Base-by-base conservation (phyloP, 2,113 vertebrate species). In the Pionites leucogaster region DNA sequence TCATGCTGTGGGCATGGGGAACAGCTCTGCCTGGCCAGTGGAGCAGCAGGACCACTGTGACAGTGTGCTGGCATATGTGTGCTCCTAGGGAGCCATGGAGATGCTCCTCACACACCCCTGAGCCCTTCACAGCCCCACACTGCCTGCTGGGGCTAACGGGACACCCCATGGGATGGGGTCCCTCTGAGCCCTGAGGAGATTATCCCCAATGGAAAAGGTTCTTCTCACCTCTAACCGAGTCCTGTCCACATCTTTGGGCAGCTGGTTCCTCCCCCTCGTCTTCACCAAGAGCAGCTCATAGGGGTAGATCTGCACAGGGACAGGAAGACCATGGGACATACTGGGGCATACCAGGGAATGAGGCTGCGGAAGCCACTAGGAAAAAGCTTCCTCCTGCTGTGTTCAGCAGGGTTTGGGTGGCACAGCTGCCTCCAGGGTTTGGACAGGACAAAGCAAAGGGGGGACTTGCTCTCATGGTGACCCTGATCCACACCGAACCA, bases 231-330 rank as follows among this genome's bases (percentile, higher is more conserved):
- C 99, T 69, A 99, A 96, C 86, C 99, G 98, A 64, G 99, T 99
- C 96, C 99, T 98, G 98, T 99, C 99, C 59, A 98, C 99, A 13
- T 99, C 99, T 97, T 99, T 99, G 92, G 99, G 99, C 88, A 99
- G 98, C 81, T 98, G 98, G 94, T 98, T 99, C 85, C 99, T 98
- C 75, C 99, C 99, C 84, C 99, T 99, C 1, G 99, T 99, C 98
- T 99, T 99, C 92, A 99, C 99, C 94, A 99, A 98, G 53, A 99
- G 98, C 39, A 98, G 98, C 82, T 99, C 99, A 13, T 99, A 99
- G 10, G 99, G 99, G 88, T 99, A 99, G 91, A 99, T 98, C 99
- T 99, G 92, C 42, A 96, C 28, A 65, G 24, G 76, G 76, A 95
- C 65, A 69, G 22, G 42, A 79, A 95, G 39, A 74, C 18, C 22